phyloP scores from a whole-genome alignment of 2,888 invertebrate species.

The Meteorus cinctellus region DNA sequence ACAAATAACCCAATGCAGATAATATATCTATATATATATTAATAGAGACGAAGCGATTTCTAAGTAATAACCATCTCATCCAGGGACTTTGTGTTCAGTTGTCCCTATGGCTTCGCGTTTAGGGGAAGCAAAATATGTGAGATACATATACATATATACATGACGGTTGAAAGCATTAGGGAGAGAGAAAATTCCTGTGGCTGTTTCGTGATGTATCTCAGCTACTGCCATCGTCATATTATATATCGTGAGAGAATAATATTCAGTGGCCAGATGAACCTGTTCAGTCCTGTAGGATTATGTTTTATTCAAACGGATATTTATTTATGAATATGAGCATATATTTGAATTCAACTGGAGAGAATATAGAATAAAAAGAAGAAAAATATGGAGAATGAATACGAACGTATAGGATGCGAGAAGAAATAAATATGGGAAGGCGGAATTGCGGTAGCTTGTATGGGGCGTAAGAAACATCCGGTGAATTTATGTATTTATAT shows the following conservation, averaged over 20 bases:
- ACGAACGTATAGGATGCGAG: background rate
- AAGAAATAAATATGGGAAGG: slow-evolving; percentile 16
- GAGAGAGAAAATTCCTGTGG: slow-evolving; percentile 47
- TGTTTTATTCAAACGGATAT: slow-evolving; percentile 30
- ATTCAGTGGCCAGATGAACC: slow-evolving; percentile 44
- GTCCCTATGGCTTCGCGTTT: background rate
- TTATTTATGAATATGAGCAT: background rate
- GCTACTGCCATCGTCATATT: slow-evolving; percentile 41
- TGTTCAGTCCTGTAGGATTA: slow-evolving; percentile 5
- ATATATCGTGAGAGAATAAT: slow-evolving; percentile 51
- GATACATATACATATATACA: background rate
- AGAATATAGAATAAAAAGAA: background rate
- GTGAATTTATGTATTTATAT: slow-evolving; percentile 1
- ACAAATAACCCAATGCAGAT: slow-evolving; percentile 42
- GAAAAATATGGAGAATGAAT: background rate
- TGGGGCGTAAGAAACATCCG: slow-evolving; percentile 14
- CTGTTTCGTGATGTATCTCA: slow-evolving; percentile 42
- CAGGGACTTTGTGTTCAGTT: slow-evolving; percentile 34
- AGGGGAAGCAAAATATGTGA: slow-evolving; percentile 27
- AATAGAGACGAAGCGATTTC: slow-evolving; percentile 39
- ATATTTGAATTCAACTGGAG: slow-evolving; percentile 25
- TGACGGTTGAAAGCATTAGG: slow-evolving; percentile 33
- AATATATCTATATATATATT: slow-evolving; percentile 14
- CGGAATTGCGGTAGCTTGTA: slow-evolving; percentile 6
- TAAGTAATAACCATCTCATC: slow-evolving; percentile 40